Evolutionary conservation across 2,888 invertebrate species (phyloP), one percentile per base, ranked within the genome.

Genomic region (Drosophila tripunctata): DNA sequence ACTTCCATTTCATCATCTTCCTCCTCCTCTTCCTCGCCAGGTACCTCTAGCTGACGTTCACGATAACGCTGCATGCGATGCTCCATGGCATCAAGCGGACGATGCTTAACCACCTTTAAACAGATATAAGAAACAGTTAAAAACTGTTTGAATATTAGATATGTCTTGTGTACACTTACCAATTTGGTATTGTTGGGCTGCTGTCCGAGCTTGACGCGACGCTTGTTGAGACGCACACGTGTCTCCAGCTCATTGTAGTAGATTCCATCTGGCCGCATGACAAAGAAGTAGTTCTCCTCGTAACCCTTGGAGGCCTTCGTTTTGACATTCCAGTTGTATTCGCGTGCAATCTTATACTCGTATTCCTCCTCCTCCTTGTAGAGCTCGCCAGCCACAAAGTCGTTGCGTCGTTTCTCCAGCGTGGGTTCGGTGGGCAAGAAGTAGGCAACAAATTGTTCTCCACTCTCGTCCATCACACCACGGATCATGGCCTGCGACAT

Each of bases 401-500:
- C 99, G 36, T 95, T 93, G 56, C 96, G 94, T 22, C 99, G 93
- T 92, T 99, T 99, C 74, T 94, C 94, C 75, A 99, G 92, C 0
- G 99, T 99, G 7, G 96, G 96, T 33, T 97, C 97, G 0, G 97
- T 96, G 0, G 99, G 99, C 70, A 99, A 92, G 92, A 99, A 99
- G 92, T 99, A 99, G 0, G 99, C 99, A 0, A 99, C 99, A 92
- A 99, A 99, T 91, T 99, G 99, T 92, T 99, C 98, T 17, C 99
- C 99, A 87, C 97, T 98, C 92, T 98, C 98, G 89, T 99, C 99
- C 96, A 98, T 98, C 90, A 99, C 99, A 95, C 99, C 99, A 91
- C 98, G 94, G 92, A 99, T 99, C 98, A 99, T 98, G 86, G 99
- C 99, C 91, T 99, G 98, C 22, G 98, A 98, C 98, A 99, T 99